Conservation (phyloP, 2,113 vertebrate genomes). For the Pantherophis guttatus region DNA sequence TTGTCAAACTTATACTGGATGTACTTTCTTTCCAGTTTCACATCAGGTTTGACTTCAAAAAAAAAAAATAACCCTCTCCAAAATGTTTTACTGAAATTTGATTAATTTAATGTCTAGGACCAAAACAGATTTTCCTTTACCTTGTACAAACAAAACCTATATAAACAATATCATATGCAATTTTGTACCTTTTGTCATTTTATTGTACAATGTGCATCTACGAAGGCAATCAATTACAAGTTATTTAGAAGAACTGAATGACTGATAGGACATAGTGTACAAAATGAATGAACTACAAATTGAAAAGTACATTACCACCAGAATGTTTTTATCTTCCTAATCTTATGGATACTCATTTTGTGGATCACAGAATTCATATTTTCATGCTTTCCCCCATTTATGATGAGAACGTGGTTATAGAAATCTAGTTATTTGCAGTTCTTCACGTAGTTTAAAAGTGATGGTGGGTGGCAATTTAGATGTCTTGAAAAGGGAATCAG, state of each 20-base stretch:
- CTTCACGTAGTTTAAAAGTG: neutral
- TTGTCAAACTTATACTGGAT: neutral
- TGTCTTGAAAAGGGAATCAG: neutral
- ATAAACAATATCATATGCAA: neutral
- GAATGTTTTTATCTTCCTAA: neutral
- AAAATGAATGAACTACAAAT: neutral
- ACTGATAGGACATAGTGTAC: neutral
- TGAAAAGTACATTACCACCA: neutral
- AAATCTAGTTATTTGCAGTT: neutral
- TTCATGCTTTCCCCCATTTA: neutral
- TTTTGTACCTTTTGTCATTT: neutral
- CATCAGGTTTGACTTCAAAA: neutral
- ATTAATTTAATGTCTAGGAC: neutral
- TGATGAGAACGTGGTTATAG: neutral
- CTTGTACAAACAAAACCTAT: neutral
- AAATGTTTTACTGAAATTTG: neutral
- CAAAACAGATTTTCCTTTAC: neutral
- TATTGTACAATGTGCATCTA: neutral
- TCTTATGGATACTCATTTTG: neutral
- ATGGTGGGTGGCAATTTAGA: neutral
- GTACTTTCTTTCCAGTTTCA: neutral
- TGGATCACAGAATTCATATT: neutral
- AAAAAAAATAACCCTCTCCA: neutral
- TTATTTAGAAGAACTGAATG: neutral
- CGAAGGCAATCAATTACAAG: neutral